These are phyloP conservation scores for Mirza zaza DNA, from an alignment of 2,113 vertebrate species.

Conservation along the genomic window DNA sequence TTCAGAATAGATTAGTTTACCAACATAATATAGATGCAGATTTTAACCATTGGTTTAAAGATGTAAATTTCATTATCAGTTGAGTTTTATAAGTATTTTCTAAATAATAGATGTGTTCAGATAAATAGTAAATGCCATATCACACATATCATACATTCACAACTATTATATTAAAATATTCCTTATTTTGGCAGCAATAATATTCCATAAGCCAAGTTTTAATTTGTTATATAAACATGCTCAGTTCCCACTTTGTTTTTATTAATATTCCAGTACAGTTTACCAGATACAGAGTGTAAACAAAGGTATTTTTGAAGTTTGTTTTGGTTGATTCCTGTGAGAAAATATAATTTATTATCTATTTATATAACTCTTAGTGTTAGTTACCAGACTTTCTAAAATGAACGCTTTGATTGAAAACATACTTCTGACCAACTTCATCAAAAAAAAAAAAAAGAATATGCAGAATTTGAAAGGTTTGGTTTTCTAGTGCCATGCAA, in stretches of 20 bases:
- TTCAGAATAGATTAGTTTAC: not conserved
- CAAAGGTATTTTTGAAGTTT: not conserved
- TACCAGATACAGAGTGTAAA: not conserved
- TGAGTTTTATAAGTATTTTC: conserved; percentile 24
- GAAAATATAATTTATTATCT: not conserved
- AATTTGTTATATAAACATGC: not conserved
- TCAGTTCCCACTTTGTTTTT: not conserved
- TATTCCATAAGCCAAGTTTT: not conserved
- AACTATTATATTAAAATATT: conserved; percentile 4
- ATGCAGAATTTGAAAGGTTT: not conserved
- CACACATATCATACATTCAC: not conserved
- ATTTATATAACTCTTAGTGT: not conserved
- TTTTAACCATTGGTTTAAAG: not conserved
- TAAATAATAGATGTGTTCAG: not conserved
- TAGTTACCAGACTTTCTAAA: conserved; percentile 30
- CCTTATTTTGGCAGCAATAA: not conserved
- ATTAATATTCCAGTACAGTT: not conserved
- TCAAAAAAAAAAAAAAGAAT: not conserved
- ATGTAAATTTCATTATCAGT: not conserved
- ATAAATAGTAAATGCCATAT: not conserved
- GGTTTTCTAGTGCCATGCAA: not conserved
- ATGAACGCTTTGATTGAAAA: not conserved
- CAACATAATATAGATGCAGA: not conserved
- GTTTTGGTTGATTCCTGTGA: not conserved
- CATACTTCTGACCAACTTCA: not conserved